Conservation (phyloP, 2,113 vertebrate species). For the Origma solitaria region DNA sequence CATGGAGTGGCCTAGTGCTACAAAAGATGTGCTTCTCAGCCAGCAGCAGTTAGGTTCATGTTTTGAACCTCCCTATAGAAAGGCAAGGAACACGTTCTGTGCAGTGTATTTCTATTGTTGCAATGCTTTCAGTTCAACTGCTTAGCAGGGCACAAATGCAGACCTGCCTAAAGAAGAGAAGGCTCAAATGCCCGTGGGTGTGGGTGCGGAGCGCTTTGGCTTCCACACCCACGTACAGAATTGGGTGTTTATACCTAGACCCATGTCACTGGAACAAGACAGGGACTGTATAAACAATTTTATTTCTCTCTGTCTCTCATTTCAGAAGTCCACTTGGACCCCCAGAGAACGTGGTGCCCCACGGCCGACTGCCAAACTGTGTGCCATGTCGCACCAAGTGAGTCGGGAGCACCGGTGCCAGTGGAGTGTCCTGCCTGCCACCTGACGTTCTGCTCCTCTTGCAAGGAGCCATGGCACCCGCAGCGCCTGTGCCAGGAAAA, state of each 20-base stretch:
- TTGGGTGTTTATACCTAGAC: background rate
- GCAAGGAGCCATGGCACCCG: slow-evolving; percentile 82
- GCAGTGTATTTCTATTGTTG: background rate
- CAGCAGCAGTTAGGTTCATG: background rate
- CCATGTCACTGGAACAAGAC: background rate
- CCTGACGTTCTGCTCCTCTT: slow-evolving; percentile 84
- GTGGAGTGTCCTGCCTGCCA: slow-evolving; percentile 82
- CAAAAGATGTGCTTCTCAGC: background rate
- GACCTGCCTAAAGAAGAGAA: background rate
- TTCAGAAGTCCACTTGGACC: slow-evolving; percentile 91
- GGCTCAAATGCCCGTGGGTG: fast-evolving
- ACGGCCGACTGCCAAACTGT: slow-evolving; percentile 85
- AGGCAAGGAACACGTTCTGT: background rate
- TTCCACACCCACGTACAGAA: background rate
- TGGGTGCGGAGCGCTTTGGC: fast-evolving
- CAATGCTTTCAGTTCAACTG: background rate
- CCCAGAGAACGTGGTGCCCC: slow-evolving; percentile 88
- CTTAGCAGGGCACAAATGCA: background rate
- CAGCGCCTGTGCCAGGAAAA: slow-evolving; percentile 75
- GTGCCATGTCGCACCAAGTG: slow-evolving; percentile 69
- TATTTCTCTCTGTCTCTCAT: background rate
- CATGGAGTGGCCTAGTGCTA: background rate
- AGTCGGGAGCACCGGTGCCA: slow-evolving; percentile 65
- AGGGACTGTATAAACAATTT: background rate
- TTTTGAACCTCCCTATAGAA: background rate